Percentiles rank a stretch among this genome's conserved stretches.
Conservation (phyloP, 1,140 invertebrate genomes). For the Heliconius melpomene region DNA sequence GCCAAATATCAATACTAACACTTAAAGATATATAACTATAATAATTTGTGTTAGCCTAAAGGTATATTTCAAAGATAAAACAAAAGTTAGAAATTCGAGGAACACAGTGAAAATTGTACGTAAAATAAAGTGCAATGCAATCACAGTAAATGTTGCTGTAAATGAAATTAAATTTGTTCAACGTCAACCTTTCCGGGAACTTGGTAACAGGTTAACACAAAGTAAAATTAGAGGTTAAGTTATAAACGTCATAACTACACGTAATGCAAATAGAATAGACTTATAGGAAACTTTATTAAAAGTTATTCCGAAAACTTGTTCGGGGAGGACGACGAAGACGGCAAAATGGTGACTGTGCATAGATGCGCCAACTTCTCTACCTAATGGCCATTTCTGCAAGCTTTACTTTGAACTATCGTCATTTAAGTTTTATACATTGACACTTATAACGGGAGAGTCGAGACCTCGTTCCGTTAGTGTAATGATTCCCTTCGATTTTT, state of each 20-base stretch:
- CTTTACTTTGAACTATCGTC: constrained; percentile 44
- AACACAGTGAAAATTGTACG: background rate
- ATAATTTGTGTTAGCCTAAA: background rate
- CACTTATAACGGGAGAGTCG: constrained; percentile 36
- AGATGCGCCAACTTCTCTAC: constrained; percentile 47
- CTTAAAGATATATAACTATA: constrained; percentile 35
- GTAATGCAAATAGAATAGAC: constrained; percentile 36
- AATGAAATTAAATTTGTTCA: constrained; percentile 14
- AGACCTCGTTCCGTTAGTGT: constrained; percentile 32
- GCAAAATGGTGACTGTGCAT: constrained; percentile 45
- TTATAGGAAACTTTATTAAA: constrained; percentile 56
- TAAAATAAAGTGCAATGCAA: constrained; percentile 10
- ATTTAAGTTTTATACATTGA: constrained; percentile 42
- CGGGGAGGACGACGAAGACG: constrained; percentile 37
- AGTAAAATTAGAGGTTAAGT: constrained; percentile 27
- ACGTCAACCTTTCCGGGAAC: background rate
- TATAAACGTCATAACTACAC: constrained; percentile 16
- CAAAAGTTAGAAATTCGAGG: constrained; percentile 12
- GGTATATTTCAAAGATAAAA: background rate
- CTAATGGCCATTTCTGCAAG: constrained; percentile 44
- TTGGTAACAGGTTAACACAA: constrained; percentile 9
- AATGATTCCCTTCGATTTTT: constrained; percentile 43
- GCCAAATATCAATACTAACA: constrained; percentile 56
- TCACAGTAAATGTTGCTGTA: constrained; percentile 1
- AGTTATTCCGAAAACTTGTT: constrained; percentile 53